Evolutionary conservation across 1,140 invertebrate species (phyloP), one percentile per base, ranked within the genome.

Genomic region (Artemia franciscana): DNA sequence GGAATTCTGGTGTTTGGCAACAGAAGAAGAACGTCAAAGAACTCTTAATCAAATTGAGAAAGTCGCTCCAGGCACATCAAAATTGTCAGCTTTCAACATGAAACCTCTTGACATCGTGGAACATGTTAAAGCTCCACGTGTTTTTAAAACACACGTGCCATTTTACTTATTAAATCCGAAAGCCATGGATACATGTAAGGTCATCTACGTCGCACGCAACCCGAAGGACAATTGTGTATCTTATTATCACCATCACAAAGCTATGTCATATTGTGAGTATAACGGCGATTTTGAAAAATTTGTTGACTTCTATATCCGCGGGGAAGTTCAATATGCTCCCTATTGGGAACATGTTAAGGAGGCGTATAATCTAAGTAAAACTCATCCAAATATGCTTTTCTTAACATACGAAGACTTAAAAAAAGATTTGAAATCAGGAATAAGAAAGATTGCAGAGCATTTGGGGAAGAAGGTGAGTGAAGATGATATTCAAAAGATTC

Each of bases 171-270:
- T 89, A 24, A 83, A 85, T 0, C 80, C 80, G 1, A 76, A 77
- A 66, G 70, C 85, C 27, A 68, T 83, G 15, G 74, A 80, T 21
- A 75, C 77, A 12, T 57, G 56, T 58, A 57, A 92, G 84, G 82
- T 94, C 1, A 84, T 96, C 58, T 96, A 96, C 70, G 81, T 90
- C 0, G 79, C 85, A 0, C 79, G 93, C 59, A 93, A 96, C 75
- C 90, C 92, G 1, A 96, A 95, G 73, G 92, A 97, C 70, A 82
- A 86, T 63, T 86, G 86, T 57, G 89, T 96, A 0, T 94, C 90
- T 0, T 92, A 86, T 69, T 95, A 86, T 70, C 83, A 94, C 71
- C 92, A 92, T 26, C 63, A 64, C 51, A 64, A 64, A 26, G 72
- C 82, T 1, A 79, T 84, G 59, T 79, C 78, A 62, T 84, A 84